Conservation (phyloP, 64 coral and sea anemone species). For the Acropora tenuis region DNA sequence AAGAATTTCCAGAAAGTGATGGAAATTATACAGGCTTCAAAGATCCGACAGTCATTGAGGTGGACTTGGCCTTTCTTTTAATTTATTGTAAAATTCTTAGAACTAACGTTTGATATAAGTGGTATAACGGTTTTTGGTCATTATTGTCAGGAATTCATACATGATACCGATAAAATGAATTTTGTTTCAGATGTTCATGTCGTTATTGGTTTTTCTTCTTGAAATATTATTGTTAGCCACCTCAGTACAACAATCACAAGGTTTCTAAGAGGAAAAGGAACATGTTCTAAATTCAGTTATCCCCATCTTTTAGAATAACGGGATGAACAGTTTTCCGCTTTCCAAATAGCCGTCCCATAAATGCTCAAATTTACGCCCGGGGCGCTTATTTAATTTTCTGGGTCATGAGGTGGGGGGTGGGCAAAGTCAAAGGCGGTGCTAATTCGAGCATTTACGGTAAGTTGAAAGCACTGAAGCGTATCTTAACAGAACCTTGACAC, state of each 20-base stretch:
- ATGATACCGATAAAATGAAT: neutral
- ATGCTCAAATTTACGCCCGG: neutral
- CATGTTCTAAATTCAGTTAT: constrained; percentile 1
- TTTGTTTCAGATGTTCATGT: neutral
- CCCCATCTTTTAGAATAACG: neutral
- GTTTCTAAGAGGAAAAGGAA: neutral
- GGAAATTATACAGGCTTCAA: neutral
- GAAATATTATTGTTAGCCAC: neutral
- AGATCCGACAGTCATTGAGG: constrained; percentile 38
- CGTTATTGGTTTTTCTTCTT: neutral
- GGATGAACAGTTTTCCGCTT: neutral
- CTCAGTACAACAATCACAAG: neutral
- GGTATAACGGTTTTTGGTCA: neutral
- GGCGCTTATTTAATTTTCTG: neutral
- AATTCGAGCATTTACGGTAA: neutral
- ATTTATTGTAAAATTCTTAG: constrained; percentile 7
- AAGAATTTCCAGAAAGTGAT: constrained; percentile 34
- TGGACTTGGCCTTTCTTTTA: constrained; percentile 11
- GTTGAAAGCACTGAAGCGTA: neutral
- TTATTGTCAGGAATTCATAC: neutral
- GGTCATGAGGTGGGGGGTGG: neutral
- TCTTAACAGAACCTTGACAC: neutral
- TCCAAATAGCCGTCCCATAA: neutral
- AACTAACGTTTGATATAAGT: neutral
- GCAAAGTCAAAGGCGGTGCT: too few relatives aligned